Evolutionary conservation across 1,140 invertebrate species (phyloP).

Genomic region (Drosophila arizonae): DNA sequence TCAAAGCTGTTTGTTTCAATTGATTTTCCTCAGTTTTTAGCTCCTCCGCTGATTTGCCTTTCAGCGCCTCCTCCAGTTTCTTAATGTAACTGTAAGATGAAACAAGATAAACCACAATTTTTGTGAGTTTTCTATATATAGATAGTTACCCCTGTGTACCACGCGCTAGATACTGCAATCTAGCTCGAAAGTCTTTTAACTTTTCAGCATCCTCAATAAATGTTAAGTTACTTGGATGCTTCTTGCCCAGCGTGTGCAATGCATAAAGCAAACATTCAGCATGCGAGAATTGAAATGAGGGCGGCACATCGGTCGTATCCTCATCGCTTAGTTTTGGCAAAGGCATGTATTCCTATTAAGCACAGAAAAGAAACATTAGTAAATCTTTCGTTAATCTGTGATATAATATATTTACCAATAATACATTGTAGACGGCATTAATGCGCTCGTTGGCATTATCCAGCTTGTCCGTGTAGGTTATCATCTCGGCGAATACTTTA

Average conservation of each 20-base stretch:
- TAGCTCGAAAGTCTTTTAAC: conserved; percentile 93
- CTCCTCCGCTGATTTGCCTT: conserved; percentile 89
- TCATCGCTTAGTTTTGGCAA: conserved; percentile 89
- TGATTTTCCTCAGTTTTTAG: conserved; percentile 92
- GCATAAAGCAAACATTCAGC: conserved; percentile 96
- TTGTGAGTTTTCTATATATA: neutral
- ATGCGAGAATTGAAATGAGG: conserved; percentile 94
- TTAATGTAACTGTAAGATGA: conserved; percentile 88
- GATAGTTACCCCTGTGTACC: conserved; percentile 89
- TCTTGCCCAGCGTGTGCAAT: conserved; percentile 93
- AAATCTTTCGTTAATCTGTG: neutral
- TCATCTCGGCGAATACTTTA: conserved; percentile 93
- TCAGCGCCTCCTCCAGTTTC: conserved; percentile 93
- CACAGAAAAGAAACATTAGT: conserved; percentile 33
- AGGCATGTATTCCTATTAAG: conserved; percentile 88
- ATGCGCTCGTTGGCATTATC: conserved; percentile 90
- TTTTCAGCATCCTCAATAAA: conserved; percentile 90
- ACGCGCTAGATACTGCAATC: conserved; percentile 95
- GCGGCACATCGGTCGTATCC: conserved; percentile 85
- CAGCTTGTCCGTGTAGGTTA: conserved; percentile 88
- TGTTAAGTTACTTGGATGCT: conserved; percentile 88
- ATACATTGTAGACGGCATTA: conserved; percentile 88
- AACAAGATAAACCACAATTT: neutral
- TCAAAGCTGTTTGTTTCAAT: conserved; percentile 92
- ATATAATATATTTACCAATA: conserved; percentile 87